Percentiles rank a stretch among this genome's conserved stretches.
phyloP scores from a whole-genome alignment of 2,888 invertebrate genomes.

The Andrena fulva region DNA sequence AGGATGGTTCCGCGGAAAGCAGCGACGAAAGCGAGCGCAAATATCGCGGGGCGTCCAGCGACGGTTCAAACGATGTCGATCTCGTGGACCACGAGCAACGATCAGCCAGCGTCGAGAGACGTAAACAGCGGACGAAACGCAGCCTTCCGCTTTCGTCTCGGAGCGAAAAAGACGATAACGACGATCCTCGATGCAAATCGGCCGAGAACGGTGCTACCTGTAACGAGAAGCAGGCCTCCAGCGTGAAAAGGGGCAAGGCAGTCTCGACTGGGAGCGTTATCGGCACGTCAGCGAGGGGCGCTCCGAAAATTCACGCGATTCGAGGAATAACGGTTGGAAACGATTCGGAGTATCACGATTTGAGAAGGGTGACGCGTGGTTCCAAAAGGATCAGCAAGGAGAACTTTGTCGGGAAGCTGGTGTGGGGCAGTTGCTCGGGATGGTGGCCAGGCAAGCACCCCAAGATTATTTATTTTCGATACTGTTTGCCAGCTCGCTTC shows the following conservation, averaged over 20 bases:
- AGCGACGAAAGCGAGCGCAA: background rate
- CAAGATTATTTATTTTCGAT: background rate
- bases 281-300: background rate
- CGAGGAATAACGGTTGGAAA: background rate
- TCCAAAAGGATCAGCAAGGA: conserved; percentile 48
- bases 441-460: conserved; percentile 80
- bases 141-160: background rate
- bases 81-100: background rate
- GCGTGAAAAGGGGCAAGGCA: background rate
- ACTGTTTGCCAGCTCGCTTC: background rate
- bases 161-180: background rate
- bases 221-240: background rate
- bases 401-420: conserved; percentile 74
- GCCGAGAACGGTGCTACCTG: background rate
- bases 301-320: background rate
- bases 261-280: background rate
- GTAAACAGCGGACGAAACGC: background rate
- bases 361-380: conserved; percentile 59
- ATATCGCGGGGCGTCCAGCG: background rate
- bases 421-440: conserved; percentile 79
- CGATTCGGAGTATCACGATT: conserved; percentile 7
- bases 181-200: conserved; percentile 2
- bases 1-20: background rate
- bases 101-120: background rate
- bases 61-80: background rate